A percentile compares a stretch with the other conserved stretches of the same genome.
These are phyloP conservation scores for Oplegnathus fasciatus DNA, from an alignment of 2,113 vertebrate genomes.

Conservation along the genomic window DNA sequence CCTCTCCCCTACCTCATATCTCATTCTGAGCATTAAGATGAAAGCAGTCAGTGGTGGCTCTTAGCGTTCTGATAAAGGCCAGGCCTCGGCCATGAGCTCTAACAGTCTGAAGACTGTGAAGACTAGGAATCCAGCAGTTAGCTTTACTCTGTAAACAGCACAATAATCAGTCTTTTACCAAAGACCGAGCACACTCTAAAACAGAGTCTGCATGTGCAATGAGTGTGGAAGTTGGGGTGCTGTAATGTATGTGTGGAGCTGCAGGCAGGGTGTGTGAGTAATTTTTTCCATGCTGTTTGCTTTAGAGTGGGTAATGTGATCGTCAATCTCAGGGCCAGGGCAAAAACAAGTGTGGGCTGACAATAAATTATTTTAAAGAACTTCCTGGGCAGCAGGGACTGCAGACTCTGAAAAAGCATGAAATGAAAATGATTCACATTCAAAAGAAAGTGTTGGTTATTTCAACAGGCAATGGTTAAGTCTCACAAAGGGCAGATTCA, in stretches of 20 bases:
- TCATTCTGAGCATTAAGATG: slow-evolving; percentile 43
- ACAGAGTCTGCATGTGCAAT: slow-evolving; percentile 28
- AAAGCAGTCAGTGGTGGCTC: slow-evolving; percentile 29
- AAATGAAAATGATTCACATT: too few relatives aligned
- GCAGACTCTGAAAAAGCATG: slow-evolving; percentile 4
- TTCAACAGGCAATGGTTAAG: neutral
- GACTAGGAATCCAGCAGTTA: slow-evolving; percentile 20
- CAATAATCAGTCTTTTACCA: slow-evolving; percentile 54
- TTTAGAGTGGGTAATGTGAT: slow-evolving; percentile 47
- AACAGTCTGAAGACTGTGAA: slow-evolving; percentile 25
- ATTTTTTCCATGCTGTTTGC: slow-evolving; percentile 28
- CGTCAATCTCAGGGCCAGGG: slow-evolving; percentile 39
- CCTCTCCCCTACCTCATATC: neutral
- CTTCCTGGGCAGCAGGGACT: slow-evolving; percentile 16
- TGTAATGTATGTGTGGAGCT: slow-evolving; percentile 34
- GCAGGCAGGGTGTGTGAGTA: slow-evolving; percentile 19
- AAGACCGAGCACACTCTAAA: slow-evolving; percentile 21
- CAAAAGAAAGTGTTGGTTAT: too few relatives aligned
- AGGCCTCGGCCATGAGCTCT: slow-evolving; percentile 34
- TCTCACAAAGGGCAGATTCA: neutral
- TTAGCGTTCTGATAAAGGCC: slow-evolving; percentile 51
- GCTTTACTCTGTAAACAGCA: slow-evolving; percentile 43
- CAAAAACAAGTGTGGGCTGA: slow-evolving; percentile 20
- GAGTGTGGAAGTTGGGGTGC: slow-evolving; percentile 11
- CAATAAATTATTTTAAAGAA: slow-evolving; percentile 43